Conservation (phyloP, 1,140 invertebrate species). For the Drosophila novamexicana region DNA sequence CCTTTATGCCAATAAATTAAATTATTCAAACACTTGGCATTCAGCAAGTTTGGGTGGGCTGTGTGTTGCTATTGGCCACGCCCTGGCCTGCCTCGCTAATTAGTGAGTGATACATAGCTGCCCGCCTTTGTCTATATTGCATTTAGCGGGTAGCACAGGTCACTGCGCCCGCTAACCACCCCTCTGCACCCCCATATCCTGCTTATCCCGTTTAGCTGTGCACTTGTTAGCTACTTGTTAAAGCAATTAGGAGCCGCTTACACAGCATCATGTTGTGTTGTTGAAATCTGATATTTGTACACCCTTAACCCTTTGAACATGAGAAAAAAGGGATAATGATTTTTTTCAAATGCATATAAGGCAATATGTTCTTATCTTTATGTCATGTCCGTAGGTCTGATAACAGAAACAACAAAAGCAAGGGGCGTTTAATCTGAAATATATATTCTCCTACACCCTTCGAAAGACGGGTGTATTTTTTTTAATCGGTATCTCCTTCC, state of each 20-base stretch:
- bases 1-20: background rate
- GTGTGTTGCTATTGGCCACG: background rate
- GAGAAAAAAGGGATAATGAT: too few species aligned
- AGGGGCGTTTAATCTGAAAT: too few species aligned
- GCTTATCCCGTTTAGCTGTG: slow-evolving; percentile 29
- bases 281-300: too few species aligned
- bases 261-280: slow-evolving; percentile 39
- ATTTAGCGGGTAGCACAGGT: slow-evolving; percentile 21
- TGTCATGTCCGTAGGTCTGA: too few species aligned
- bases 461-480: too few species aligned
- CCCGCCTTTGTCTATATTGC: slow-evolving; percentile 17
- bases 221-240: slow-evolving; percentile 72
- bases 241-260: slow-evolving; percentile 70
- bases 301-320: too few species aligned
- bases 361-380: too few species aligned
- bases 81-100: slow-evolving; percentile 15
- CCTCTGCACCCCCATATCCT: background rate
- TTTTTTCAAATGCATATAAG: too few species aligned
- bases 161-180: slow-evolving; percentile 20
- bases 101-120: slow-evolving; percentile 24
- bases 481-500: too few species aligned
- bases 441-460: too few species aligned
- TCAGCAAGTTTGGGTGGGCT: slow-evolving; percentile 1
- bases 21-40: background rate
- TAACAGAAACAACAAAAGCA: too few species aligned